A percentile compares a stretch with the other conserved stretches of the same genome.
Evolutionary conservation across 2,888 invertebrate genomes (phyloP).

Genomic region (Kuschelorhynchus macadamiae): DNA sequence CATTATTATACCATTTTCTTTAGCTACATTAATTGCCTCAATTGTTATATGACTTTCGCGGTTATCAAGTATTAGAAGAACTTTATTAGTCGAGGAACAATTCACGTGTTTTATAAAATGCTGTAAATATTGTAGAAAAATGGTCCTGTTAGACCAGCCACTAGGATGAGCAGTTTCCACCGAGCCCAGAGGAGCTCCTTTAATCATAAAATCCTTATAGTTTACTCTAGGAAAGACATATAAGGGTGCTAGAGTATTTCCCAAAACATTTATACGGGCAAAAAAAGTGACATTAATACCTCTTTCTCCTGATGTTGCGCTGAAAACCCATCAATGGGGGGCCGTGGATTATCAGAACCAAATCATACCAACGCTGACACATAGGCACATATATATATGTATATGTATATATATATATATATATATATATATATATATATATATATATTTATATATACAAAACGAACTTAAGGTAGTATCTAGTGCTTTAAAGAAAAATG

Average conservation of each 20-base stretch:
- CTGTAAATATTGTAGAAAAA: slow-evolving; percentile 6
- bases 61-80: background rate
- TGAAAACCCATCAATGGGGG: too few relatives aligned
- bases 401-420: too few relatives aligned
- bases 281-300: slow-evolving; percentile 10
- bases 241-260: background rate
- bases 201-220: slow-evolving; percentile 7
- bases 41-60: background rate
- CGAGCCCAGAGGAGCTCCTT: slow-evolving; percentile 8
- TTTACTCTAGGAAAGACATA: slow-evolving; percentile 2
- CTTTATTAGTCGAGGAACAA: slow-evolving; percentile 12
- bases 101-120: slow-evolving; percentile 11
- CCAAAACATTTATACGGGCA: background rate
- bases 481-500: too few relatives aligned
- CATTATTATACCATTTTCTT: slow-evolving; percentile 3
- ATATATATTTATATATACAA: too few relatives aligned
- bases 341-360: too few relatives aligned
- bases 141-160: slow-evolving; percentile 4
- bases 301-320: background rate
- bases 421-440: too few relatives aligned
- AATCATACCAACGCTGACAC: too few relatives aligned
- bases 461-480: too few relatives aligned
- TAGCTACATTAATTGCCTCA: background rate
- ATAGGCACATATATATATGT: too few relatives aligned
- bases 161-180: background rate